Base-by-base conservation (phyloP, 2,797 vertebrate species). In the Paratrypauchen microcephalus region DNA sequence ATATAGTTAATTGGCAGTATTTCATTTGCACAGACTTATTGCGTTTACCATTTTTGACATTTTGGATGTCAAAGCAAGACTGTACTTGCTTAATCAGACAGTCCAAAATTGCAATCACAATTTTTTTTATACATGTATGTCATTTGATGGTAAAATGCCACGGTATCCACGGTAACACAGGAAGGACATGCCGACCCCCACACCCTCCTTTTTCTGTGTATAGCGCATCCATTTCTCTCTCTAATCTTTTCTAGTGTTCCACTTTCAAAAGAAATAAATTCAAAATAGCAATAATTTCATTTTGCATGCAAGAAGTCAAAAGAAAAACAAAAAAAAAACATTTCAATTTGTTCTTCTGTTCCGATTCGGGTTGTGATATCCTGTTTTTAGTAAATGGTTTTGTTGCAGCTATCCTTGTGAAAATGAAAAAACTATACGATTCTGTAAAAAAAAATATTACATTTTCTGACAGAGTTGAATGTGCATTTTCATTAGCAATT, bases 91-190 rank as follows among this genome's bases (percentile, higher is more conserved):
- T 8, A 28, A 26, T 16, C 56, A 24, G 11, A 13, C 13, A 58
- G 7, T 26, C 57, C 57, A 59, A 59, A 18, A 30, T 36, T 60
- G 58, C 58, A 5, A 36, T 32, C 24, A 58, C 56, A n/a, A 59
- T n/a, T 59, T 60, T 19, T 36, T 60, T 59, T 36, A 59, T 19
- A n/a, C 13, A 28, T 58, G 52, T 18, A 15, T 59, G 58, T 60
- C 18, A 60, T 12, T 36, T 30, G 24, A 56, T 4, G 6, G 56
- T 30, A 26, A 21, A 57, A 26, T 6, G 24, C 55, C 6, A 0
- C 2, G n/a, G 58, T 60, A 60, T 8, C 58, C 56, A 58, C 56
- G 56, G 56, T 58, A 60, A 60, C 58, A 60, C 28, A 12, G 58
- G 24, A 60, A 36, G 58, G 28, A 60, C 58, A 60, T 60, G 16